Evolutionary conservation across 35 echinoderm and acorn worm species (phyloP).

Genomic region (Strongylocentrotus purpuratus): DNA sequence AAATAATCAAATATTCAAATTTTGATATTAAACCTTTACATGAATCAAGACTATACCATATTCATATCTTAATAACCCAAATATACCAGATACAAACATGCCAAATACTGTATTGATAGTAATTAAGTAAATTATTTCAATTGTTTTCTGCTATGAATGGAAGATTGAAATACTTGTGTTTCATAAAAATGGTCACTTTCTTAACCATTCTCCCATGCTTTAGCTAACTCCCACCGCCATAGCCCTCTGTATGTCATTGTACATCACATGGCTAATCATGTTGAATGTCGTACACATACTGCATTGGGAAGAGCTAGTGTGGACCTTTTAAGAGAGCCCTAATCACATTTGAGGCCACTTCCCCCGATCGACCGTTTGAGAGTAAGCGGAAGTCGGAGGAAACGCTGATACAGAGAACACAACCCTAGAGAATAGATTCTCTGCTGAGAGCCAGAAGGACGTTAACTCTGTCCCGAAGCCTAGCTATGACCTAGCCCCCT

Average conservation of each 20-base stretch:
- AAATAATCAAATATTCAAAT: no score
- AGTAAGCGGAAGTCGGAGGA: neutral
- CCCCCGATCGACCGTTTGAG: neutral
- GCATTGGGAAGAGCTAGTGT: neutral
- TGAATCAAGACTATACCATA: no score
- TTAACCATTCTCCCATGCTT: neutral
- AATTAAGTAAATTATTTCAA: neutral
- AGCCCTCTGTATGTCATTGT: neutral
- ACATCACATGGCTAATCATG: neutral
- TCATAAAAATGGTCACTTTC: neutral
- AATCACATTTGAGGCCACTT: conserved; percentile 6
- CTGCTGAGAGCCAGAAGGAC: neutral
- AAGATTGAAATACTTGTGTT: neutral
- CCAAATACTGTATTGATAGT: no score
- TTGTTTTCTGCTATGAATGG: neutral
- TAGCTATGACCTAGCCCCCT: neutral
- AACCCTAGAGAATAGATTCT: neutral
- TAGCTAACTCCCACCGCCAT: no score
- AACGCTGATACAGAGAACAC: neutral
- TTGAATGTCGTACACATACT: neutral
- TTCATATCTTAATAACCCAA: no score
- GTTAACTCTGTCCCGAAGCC: no score
- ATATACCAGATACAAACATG: no score
- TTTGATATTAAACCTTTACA: no score
- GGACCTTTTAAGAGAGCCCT: neutral